Percentiles rank a stretch among this genome's conserved stretches.
phyloP scores from a whole-genome alignment of 1,140 invertebrate genomes.

The Probaryconus sp. region DNA sequence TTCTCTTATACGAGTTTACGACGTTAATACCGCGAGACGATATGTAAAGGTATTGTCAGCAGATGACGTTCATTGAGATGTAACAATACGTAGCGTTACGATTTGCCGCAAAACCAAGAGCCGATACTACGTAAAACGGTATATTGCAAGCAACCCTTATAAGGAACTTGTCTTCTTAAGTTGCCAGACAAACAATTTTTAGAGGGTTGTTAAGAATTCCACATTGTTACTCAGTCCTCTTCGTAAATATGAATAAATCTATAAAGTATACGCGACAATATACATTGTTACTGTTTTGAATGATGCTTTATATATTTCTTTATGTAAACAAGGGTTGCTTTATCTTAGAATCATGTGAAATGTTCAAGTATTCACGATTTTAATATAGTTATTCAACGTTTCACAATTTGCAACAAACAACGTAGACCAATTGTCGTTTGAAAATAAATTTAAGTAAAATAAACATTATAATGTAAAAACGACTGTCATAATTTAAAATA shows the following conservation, averaged over 20 bases:
- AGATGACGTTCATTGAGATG: conserved; percentile 57
- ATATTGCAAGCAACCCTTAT: conserved; percentile 29
- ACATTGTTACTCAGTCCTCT: not conserved
- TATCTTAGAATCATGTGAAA: too few relatives aligned
- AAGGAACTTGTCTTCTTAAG: conserved; percentile 39
- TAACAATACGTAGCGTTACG: conserved; percentile 54
- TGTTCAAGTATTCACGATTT: too few relatives aligned
- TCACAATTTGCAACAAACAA: too few relatives aligned
- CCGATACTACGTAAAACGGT: conserved; percentile 41
- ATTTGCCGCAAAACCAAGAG: conserved; percentile 21
- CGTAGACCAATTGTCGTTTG: too few relatives aligned
- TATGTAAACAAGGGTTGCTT: too few relatives aligned
- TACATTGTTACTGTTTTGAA: too few relatives aligned
- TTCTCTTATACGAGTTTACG: conserved; percentile 54
- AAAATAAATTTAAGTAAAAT: too few relatives aligned
- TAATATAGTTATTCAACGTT: too few relatives aligned
- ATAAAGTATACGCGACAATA: conserved; percentile 4
- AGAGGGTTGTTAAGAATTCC: conserved; percentile 59
- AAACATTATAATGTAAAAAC: too few relatives aligned
- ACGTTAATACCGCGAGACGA: conserved; percentile 6
- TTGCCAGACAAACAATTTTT: conserved; percentile 74
- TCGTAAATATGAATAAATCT: conserved; percentile 26
- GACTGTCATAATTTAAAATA: too few relatives aligned
- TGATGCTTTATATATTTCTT: too few relatives aligned
- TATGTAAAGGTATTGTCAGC: conserved; percentile 54